Base-by-base conservation (phyloP, 2,888 invertebrate species). In the Nasonia oneida region DNA sequence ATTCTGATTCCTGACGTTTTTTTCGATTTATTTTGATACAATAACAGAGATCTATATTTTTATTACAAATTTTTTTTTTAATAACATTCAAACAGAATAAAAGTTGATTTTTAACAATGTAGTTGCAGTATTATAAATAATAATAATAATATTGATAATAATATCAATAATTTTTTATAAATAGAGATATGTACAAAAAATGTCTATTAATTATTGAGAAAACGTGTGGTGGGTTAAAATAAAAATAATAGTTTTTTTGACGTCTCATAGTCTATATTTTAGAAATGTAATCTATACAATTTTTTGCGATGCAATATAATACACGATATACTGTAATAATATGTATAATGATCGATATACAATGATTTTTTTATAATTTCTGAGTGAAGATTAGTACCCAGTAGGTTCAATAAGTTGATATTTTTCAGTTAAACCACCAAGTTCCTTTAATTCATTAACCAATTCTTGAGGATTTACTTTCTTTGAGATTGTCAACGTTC, bases 351-450 rank as follows among this genome's bases (percentile, higher is more conserved):
- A 71, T 75, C 50, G 29, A 76, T 64, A n/a, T 81, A 76, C 76
- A 76, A 1, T 37, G 64, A 82, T 50, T 12, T n/a, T 70, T 39
- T 15, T 64, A 75, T 75, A 37, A 77, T 70, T 73, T 6, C 18
- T 70, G 12, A 37, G 14, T 5, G 73, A 39, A 64, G 18, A 33
- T 79, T 67, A n/a, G 33, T 71, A 12, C 73, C 37, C 79, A 6
- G 89, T 89, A 39, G 94, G 94, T 83, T 91, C 90, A 29, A 93
- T 89, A 10, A 95, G 92, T 84, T 94, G 93, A 89, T 95, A 95
- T 90, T 94, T 94, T 50, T 93, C 93, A 8, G 94, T 94, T n/a
- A 91, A 89, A 1, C 95, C 95, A 10, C 95, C 95, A 67, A 93
- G 90, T 29, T 89, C 88, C 83, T 94, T 90, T 1, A 95, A 89